Base-by-base conservation (phyloP, 2,113 vertebrate species). In the Colinus virginianus region DNA sequence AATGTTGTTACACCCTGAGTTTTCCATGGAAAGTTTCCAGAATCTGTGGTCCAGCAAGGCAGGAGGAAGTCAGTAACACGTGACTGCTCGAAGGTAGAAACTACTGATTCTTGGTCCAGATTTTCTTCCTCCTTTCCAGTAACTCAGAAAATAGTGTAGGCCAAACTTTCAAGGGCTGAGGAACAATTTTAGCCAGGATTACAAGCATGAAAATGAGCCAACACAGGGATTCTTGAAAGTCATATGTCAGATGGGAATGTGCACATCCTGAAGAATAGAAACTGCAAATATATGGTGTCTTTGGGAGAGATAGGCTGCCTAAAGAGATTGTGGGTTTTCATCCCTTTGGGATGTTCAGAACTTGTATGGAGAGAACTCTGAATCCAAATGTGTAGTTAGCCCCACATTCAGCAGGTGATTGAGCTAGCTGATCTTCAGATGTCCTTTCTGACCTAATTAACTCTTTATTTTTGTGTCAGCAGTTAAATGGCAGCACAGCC, bases 81-180 rank as follows among this genome's bases (percentile, higher is more conserved):
- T 93, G 84, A 93, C 68, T 93, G 70, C 58, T 45, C 72, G 63
- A 88, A 59, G 78, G 66, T 55, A 92, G 75, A 69, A 91, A 63
- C 56, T 68, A 55, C 40, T 48, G 45, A 51, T 78, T 86, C 3
- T 17, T 22, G 8, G 26, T 81, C 75, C 67, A 90, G 40, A 11
- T 93, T 78, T 80, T 86, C 69, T 46, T 91, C 18, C 58, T 58
- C 13, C 40, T 81, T 94, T 90, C 69, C 69, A 68, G 2, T 68
- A 90, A 71, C 43, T 83, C 70, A 87, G 70, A 36, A 32, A 76
- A 34, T 5, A 6, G 21, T 77, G 55, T 3, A 3, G 26, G 69
- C 56, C 85, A 90, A 87, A 61, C 0, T 11, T 46, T 68, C 74
- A 94, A 90, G 64, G 66, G 36, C 38, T 62, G 69, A 86, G 77